These are phyloP conservation scores for Ictidomys tridecemlineatus DNA, from an alignment of 2,113 vertebrate species.

Conservation along the genomic window DNA sequence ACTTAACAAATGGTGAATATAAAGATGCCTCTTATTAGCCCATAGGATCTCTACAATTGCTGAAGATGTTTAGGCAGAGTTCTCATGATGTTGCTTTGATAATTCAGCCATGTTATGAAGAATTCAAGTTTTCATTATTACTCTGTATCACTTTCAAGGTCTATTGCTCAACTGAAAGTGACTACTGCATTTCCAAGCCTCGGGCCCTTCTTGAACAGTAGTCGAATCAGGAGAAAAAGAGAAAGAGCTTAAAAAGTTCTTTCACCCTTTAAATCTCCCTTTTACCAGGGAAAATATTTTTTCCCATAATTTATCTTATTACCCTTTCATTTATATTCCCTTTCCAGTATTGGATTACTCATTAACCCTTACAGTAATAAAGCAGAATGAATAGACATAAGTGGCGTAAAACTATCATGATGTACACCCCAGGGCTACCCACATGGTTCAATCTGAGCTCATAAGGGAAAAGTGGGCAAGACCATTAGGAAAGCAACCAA, in stretches of 20 bases:
- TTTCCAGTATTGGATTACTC: background rate
- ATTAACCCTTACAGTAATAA: conserved; percentile 11
- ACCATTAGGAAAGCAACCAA: background rate
- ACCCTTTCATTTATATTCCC: background rate
- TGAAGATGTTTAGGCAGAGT: background rate
- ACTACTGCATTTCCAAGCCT: background rate
- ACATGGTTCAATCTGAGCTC: background rate
- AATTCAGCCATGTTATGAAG: background rate
- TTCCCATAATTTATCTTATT: background rate
- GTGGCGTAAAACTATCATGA: background rate
- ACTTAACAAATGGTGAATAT: background rate
- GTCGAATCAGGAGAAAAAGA: background rate
- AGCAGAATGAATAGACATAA: background rate
- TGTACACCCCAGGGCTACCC: background rate
- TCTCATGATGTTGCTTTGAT: background rate
- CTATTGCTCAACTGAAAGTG: background rate
- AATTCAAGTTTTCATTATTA: background rate
- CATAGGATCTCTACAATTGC: too few species aligned
- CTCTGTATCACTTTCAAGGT: background rate
- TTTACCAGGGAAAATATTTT: background rate
- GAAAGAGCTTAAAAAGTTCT: background rate
- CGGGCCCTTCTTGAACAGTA: background rate
- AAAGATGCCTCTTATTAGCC: background rate
- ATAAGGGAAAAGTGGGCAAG: background rate
- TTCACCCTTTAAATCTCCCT: background rate